A percentile compares a stretch with the other conserved stretches of the same genome.
phyloP scores from a whole-genome alignment of 2,113 vertebrate species.

The Oryzias curvinotus region DNA sequence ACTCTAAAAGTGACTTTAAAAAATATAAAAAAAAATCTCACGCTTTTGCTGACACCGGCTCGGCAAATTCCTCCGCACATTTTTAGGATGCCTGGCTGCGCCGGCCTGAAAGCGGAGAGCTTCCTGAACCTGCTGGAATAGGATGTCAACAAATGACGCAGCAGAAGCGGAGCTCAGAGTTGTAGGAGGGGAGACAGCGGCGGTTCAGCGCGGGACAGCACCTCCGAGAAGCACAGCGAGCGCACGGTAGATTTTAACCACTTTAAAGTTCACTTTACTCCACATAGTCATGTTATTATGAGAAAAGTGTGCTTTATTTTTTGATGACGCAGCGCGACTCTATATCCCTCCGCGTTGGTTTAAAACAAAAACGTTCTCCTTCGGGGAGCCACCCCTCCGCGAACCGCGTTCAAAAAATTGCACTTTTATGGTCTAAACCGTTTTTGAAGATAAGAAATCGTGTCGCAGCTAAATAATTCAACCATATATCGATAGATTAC shows the following conservation, averaged over 20 bases:
- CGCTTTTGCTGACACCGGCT: background rate
- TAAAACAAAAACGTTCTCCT: too few species aligned
- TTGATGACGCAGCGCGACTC: background rate
- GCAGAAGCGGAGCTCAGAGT: constrained; percentile 32
- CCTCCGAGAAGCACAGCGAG: background rate
- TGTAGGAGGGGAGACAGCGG: constrained; percentile 41
- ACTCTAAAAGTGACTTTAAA: background rate
- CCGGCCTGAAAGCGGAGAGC: background rate
- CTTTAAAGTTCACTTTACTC: background rate
- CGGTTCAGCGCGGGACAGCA: constrained; percentile 18
- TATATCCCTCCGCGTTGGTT: background rate
- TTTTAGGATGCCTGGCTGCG: constrained; percentile 1
- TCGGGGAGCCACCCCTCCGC: background rate
- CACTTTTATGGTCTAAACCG: background rate
- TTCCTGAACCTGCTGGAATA: constrained; percentile 52
- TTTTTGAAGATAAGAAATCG: accelerated
- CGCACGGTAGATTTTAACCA: constrained; percentile 23
- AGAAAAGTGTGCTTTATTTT: background rate
- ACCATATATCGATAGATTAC: accelerated
- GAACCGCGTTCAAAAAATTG: constrained; percentile 1
- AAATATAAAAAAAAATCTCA: accelerated
- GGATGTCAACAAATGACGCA: constrained; percentile 72
- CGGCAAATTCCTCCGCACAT: background rate
- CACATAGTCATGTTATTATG: background rate
- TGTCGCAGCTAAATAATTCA: background rate